Evolutionary conservation across 2,113 vertebrate genomes (phyloP), one percentile per base, ranked within the genome.

Genomic region (Hyperoodon ampullatus): DNA sequence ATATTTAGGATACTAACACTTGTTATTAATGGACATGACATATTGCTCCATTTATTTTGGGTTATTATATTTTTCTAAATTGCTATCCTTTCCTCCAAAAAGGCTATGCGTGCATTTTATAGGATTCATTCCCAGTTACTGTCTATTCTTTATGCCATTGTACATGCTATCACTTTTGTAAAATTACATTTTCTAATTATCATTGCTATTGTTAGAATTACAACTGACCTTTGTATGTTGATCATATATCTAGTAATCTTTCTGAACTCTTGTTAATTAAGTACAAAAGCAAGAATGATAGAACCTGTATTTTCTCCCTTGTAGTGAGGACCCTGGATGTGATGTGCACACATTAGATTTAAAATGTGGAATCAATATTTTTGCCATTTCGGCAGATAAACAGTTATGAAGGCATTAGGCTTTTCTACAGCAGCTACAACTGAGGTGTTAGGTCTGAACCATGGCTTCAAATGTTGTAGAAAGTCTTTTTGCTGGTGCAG

Each of bases 151-250:
- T 42, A 92, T 65, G 55, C 15, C 33, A 47, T n/a, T 72, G 8
- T 70, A 85, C 18, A 70, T 61, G 33, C 14, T 82, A 82, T 53
- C 44, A 33, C 5, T 95, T 93, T 65, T 19, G 8, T 61, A 93
- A 93, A 77, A 88, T 95, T 89, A 75, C 30, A n/a, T 75, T 78
- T 89, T 42, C 66, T 75, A n/a, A 93, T 61, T 84, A 70, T 85
- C 78, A 44, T 55, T 77, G 28, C n/a, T 71, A 10, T 77, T 84
- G 70, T 83, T 90, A 85, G 61, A 71, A 28, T 85, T 80, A 70
- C 16, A n/a, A 16, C n/a, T 81, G 66, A 81, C 42, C 33, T 91
- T 50, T 81, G 6, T 58, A 47, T 85, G 77, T 84, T 88, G 70
- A 47, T 55, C 63, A 63, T n/a, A 81, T n/a, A n/a, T 74, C 81